These are phyloP conservation scores for Oscheius sp. DNA, from an alignment of 2,888 invertebrate species.

Conservation along the genomic window DNA sequence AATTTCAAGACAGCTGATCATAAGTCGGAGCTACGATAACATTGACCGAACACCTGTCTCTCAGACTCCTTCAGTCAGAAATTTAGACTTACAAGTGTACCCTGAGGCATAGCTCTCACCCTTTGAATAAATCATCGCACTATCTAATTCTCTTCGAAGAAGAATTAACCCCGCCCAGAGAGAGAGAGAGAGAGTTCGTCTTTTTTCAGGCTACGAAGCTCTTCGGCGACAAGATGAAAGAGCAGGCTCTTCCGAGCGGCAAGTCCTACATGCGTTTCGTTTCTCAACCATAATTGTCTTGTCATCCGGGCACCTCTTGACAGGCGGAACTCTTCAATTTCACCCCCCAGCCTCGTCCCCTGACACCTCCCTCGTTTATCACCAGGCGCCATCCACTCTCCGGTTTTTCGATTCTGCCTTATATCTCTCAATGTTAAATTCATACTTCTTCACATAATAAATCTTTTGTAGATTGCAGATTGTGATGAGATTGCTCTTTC, in stretches of 20 bases:
- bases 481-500: slow-evolving; percentile 5
- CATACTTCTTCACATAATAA: neutral
- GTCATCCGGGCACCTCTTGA: too few relatives aligned
- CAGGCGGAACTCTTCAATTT: too few relatives aligned
- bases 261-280: slow-evolving; percentile 60
- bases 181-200: neutral
- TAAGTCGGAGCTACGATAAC: too few relatives aligned
- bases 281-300: slow-evolving; percentile 28
- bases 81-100: neutral
- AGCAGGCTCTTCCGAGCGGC: slow-evolving; percentile 65
- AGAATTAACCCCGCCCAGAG: too few relatives aligned
- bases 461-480: neutral
- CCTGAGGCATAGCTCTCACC: neutral
- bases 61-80: neutral
- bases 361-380: slow-evolving; percentile 1
- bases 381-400: neutral
- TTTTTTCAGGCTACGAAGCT: slow-evolving; percentile 24
- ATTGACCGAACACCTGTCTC: too few relatives aligned
- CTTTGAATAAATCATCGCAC: too few relatives aligned
- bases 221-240: slow-evolving; percentile 38
- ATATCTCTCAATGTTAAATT: neutral
- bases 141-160: too few relatives aligned
- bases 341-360: too few relatives aligned
- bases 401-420: neutral
- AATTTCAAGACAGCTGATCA: too few relatives aligned